Evolutionary conservation across 1,140 invertebrate species (phyloP), one percentile per base, ranked within the genome.

Genomic region (Philotrypesis tridentata): DNA sequence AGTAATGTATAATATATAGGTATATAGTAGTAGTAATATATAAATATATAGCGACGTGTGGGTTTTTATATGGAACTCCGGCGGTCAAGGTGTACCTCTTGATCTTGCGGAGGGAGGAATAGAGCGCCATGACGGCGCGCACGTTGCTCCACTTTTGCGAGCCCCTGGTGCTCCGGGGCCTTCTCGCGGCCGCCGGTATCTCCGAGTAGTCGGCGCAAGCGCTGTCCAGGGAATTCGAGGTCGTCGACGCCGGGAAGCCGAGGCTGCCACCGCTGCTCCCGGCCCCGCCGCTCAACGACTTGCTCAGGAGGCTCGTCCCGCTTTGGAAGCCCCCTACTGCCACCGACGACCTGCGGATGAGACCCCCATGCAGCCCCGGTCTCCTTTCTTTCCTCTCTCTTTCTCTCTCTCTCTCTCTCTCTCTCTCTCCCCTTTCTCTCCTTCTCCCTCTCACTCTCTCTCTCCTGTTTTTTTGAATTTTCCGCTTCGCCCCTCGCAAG

Each of bases 101-200:
- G 92, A 97, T 96, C 93, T 96, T 96, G 92, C 96, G 94, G 87
- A 97, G 94, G 86, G 95, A 95, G 92, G 95, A 95, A 93, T 96
- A 96, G 93, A 96, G 96, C 86, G 96, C 95, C 95, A 96, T 96
- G 86, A 96, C 96, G 85, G 96, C 96, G 88, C 95, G 93, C 82
- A 97, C 93, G 92, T 96, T 96, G 92, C 95, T 95, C 96, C 96
- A 97, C 89, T 95, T 96, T 92, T 96, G 95, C 87, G 95, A 94
- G 83, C 95, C 94, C 89, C 94, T 93, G 89, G 94, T 92, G 83
- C 85, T 90, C 84, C 89, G 89, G 55, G 89, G 85, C 65, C 87
- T 83, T 71, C 87, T 88, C 23, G 87, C 61, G 8, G 86, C 81
- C 25, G 84, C 79, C 23, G 87, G 84, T 68, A 86, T 86, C 37